These are phyloP conservation scores for Xanthia togata DNA, from an alignment of 2,888 invertebrate species.

Conservation along the genomic window DNA sequence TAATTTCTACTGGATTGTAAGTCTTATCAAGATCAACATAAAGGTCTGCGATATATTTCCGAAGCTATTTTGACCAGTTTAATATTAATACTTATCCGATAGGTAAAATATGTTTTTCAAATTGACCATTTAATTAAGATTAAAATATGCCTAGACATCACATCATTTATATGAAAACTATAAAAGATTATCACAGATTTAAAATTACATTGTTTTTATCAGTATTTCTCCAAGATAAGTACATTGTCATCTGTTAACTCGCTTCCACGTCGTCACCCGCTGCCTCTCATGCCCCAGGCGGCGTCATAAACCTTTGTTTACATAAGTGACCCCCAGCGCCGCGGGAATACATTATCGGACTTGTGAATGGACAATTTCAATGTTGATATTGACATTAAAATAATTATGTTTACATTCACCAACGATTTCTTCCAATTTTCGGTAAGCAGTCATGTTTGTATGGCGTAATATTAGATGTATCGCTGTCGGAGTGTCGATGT, in stretches of 20 bases:
- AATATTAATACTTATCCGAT: too few species aligned
- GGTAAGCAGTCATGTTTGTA: constrained; percentile 47
- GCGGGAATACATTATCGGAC: constrained; percentile 83
- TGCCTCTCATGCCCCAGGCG: constrained; percentile 47
- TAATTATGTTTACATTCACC: constrained; percentile 80
- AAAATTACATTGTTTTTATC: not conserved
- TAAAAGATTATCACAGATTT: too few species aligned
- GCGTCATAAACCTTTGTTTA: constrained; percentile 75
- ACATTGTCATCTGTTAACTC: not conserved
- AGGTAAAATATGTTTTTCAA: too few species aligned
- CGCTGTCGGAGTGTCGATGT: constrained; percentile 15
- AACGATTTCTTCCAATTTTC: constrained; percentile 66
- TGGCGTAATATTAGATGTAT: constrained; percentile 43
- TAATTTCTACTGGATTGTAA: too few species aligned
- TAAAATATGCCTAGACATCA: too few species aligned
- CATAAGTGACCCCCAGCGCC: constrained; percentile 74
- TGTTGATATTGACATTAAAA: constrained; percentile 83
- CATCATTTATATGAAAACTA: too few species aligned
- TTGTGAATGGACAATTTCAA: constrained; percentile 83
- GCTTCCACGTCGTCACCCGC: constrained; percentile 35
- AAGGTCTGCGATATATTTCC: too few species aligned
- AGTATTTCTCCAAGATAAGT: not conserved
- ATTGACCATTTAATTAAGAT: too few species aligned
- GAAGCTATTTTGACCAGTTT: too few species aligned
- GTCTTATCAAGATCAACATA: too few species aligned